A percentile compares a stretch with the other conserved stretches of the same genome.
phyloP scores from a whole-genome alignment of 2,888 invertebrate genomes.

The Apotomis betuletana region DNA sequence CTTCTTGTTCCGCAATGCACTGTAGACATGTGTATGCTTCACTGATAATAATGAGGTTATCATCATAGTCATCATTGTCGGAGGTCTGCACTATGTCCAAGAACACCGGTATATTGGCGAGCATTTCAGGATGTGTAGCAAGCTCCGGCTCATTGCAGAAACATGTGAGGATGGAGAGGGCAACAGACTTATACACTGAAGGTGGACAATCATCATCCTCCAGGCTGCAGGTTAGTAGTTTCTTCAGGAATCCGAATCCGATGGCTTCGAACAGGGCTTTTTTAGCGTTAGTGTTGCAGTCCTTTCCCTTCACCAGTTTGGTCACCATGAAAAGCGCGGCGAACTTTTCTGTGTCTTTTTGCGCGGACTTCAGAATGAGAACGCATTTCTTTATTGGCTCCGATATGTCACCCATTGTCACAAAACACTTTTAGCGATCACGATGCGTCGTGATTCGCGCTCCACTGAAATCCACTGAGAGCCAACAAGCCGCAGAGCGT shows the following conservation, averaged over 20 bases:
- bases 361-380: constrained; percentile 89
- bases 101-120: constrained; percentile 91
- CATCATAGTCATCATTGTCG: constrained; percentile 93
- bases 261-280: constrained; percentile 94
- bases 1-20: constrained; percentile 89
- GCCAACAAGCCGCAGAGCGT: constrained; percentile 62
- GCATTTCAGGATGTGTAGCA: constrained; percentile 92
- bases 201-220: constrained; percentile 95
- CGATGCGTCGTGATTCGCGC: constrained; percentile 76
- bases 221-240: constrained; percentile 89
- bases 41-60: constrained; percentile 92
- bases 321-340: constrained; percentile 96
- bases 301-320: constrained; percentile 92
- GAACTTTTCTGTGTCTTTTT: constrained; percentile 95
- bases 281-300: constrained; percentile 90
- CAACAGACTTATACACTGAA: constrained; percentile 95
- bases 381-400: constrained; percentile 94
- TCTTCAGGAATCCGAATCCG: constrained; percentile 93
- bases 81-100: constrained; percentile 92
- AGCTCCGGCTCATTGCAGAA: constrained; percentile 92
- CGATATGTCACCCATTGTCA: constrained; percentile 85
- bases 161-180: constrained; percentile 92
- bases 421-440: constrained; percentile 68
- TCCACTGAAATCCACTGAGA: constrained; percentile 79
- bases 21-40: constrained; percentile 93